These are phyloP conservation scores for Propithecus deckenii DNA, from an alignment of 2,797 vertebrate genomes.

Conservation along the genomic window DNA sequence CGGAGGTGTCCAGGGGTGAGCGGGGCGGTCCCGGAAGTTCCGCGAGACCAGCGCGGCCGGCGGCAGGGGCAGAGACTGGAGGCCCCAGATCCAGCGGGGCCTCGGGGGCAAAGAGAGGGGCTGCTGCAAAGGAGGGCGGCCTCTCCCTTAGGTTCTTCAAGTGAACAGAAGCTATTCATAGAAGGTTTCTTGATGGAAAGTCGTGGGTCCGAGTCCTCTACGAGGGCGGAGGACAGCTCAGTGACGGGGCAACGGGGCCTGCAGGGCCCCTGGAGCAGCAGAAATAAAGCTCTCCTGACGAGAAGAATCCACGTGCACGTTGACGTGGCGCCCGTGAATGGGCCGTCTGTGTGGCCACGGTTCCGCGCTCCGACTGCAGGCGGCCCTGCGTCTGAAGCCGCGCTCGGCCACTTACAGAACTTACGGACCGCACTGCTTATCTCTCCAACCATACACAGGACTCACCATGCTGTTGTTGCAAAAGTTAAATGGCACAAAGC, in stretches of 20 bases:
- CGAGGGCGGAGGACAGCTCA: not conserved
- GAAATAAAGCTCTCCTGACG: not conserved
- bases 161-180: no score
- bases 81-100: no score
- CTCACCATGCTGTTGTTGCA: not conserved
- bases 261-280: not conserved
- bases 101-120: no score
- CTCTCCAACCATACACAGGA: not conserved
- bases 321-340: not conserved
- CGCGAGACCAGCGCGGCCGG: no score
- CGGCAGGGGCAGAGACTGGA: no score
- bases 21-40: no score
- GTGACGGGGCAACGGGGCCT: not conserved
- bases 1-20: not conserved
- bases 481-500: not conserved
- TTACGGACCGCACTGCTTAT: not conserved
- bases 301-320: rapidly evolving
- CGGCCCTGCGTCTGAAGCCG: not conserved
- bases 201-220: no score
- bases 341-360: rapidly evolving
- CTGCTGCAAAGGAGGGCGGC: no score
- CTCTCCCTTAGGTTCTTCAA: no score
- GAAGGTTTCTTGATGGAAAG: not conserved
- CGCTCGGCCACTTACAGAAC: not conserved
- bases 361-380: rapidly evolving